These are phyloP conservation scores for Onychomys leucogaster DNA, from an alignment of 2,797 vertebrate species.

Conservation along the genomic window DNA sequence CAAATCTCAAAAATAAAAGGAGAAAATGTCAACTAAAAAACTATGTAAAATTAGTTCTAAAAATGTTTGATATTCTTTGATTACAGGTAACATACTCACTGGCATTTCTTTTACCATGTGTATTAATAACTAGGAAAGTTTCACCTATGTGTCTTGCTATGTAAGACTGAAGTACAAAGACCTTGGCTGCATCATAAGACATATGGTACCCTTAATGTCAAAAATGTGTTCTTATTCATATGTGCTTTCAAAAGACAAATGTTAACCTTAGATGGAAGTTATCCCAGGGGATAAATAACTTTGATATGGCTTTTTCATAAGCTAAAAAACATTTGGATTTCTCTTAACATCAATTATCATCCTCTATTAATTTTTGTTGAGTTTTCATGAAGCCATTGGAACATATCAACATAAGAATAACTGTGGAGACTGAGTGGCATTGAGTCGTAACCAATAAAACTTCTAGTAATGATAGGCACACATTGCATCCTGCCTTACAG, in stretches of 20 bases:
- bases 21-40: not conserved
- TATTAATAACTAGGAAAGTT: not conserved
- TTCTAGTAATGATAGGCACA: not conserved
- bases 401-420: slow-evolving; percentile 35
- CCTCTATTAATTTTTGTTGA: slow-evolving; percentile 73
- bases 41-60: not conserved
- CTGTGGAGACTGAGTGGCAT: not conserved
- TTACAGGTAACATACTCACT: not conserved
- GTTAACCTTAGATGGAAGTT: slow-evolving; percentile 64
- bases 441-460: not conserved
- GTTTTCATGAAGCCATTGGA: slow-evolving; percentile 32
- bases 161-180: not conserved
- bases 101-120: not conserved
- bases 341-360: slow-evolving; percentile 68
- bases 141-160: not conserved
- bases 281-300: not conserved
- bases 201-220: not conserved
- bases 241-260: slow-evolving; percentile 45
- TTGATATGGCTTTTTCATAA: not conserved
- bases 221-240: not conserved
- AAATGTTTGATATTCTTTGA: not conserved
- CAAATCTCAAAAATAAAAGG: not conserved
- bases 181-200: not conserved
- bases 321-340: slow-evolving; percentile 58
- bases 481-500: not conserved